Percentiles rank a stretch among this genome's conserved stretches.
phyloP scores from a whole-genome alignment of 2,113 vertebrate genomes.

The Halichoeres trimaculatus region DNA sequence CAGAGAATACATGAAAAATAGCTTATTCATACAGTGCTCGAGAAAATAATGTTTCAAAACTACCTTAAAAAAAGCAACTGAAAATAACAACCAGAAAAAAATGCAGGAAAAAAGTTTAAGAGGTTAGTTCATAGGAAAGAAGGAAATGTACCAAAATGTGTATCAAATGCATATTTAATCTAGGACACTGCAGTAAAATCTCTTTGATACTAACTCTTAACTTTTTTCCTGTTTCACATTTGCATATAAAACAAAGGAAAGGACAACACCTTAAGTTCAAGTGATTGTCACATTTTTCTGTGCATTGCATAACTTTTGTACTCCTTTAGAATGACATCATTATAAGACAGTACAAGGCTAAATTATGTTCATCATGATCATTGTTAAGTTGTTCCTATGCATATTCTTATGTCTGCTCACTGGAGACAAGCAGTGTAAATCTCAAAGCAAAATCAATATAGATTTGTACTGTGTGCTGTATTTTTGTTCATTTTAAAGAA shows the following conservation, averaged over 20 bases:
- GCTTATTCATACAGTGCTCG: not conserved
- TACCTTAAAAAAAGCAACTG: slow-evolving; percentile 25
- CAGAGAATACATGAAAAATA: slow-evolving; percentile 10
- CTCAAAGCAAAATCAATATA: too few relatives aligned
- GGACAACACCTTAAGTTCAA: not conserved
- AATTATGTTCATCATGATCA: too few relatives aligned
- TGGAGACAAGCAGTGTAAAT: too few relatives aligned
- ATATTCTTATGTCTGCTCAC: too few relatives aligned
- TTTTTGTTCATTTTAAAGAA: too few relatives aligned
- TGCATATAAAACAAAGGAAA: not conserved
- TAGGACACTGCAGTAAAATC: not conserved
- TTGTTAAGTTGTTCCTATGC: not conserved
- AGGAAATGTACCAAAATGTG: not conserved
- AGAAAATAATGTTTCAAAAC: not conserved
- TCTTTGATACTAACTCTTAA: not conserved
- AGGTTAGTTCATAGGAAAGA: not conserved
- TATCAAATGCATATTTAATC: not conserved
- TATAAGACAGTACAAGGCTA: too few relatives aligned
- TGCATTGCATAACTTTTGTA: slow-evolving; percentile 3
- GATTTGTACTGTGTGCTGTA: too few relatives aligned
- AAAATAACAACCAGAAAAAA: slow-evolving; percentile 8
- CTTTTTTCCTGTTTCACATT: slow-evolving; percentile 1
- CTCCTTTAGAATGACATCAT: too few relatives aligned
- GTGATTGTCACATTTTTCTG: slow-evolving; percentile 22
- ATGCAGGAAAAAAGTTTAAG: not conserved